Percentiles rank a stretch among this genome's conserved stretches.
Evolutionary conservation across 2,797 vertebrate species (phyloP).

Genomic region (Rhinophrynus dorsalis): DNA sequence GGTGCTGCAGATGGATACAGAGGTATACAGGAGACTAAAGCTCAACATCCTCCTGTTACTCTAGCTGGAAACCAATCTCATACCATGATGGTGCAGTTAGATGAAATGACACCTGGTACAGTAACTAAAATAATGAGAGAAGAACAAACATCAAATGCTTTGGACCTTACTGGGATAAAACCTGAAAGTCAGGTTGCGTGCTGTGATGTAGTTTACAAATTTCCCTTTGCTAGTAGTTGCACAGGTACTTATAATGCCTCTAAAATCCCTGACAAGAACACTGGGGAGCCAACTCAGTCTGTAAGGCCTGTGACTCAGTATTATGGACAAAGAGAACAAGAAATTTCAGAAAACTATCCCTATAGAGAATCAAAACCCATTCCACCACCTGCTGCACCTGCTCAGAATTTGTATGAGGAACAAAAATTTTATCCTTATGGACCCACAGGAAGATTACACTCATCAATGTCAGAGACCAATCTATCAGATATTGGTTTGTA

Average conservation of each 20-base stretch:
- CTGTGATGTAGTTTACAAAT: constrained; percentile 96
- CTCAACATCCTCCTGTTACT: constrained; percentile 79
- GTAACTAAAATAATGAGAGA: constrained; percentile 88
- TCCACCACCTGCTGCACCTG: constrained; percentile 56
- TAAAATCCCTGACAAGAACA: constrained; percentile 77
- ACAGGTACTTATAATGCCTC: constrained; percentile 82
- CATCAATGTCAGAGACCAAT: constrained; percentile 96
- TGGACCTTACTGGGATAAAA: constrained; percentile 92
- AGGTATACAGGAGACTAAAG: constrained; percentile 83
- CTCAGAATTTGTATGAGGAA: constrained; percentile 64
- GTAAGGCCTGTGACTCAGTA: constrained; percentile 68
- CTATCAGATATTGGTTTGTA: constrained; percentile 83
- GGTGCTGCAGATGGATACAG: constrained; percentile 76
- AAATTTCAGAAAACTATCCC: constrained; percentile 73
- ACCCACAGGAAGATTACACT: constrained; percentile 80
- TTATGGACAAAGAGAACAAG: constrained; percentile 72
- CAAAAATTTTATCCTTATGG: constrained; percentile 76
- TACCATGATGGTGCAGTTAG: constrained; percentile 93
- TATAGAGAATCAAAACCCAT: constrained; percentile 69
- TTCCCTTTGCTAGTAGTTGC: constrained; percentile 92
- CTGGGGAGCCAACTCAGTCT: constrained; percentile 62
- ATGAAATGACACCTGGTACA: constrained; percentile 73
- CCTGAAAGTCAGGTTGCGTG: constrained; percentile 92
- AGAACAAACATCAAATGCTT: constrained; percentile 78
- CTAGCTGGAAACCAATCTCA: constrained; percentile 85